phyloP scores from a whole-genome alignment of 2,797 vertebrate species.

The Rousettus madagascariensis region DNA sequence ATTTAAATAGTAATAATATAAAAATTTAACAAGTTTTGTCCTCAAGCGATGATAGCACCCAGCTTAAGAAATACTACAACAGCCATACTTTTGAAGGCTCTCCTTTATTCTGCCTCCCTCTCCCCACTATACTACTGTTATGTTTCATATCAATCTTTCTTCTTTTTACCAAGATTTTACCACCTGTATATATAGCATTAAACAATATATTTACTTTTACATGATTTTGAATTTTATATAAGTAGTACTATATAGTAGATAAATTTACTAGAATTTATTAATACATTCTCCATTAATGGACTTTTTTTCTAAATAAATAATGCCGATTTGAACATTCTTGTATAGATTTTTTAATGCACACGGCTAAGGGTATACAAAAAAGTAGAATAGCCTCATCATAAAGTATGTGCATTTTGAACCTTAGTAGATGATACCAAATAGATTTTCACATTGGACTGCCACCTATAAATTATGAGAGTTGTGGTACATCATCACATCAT shows the following conservation, averaged over 20 bases:
- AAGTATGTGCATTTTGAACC: not conserved
- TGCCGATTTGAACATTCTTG: not conserved
- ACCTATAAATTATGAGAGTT: not conserved
- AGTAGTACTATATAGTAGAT: not conserved
- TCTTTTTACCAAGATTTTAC: not conserved
- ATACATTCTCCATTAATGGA: not conserved
- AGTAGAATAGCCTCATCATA: not conserved
- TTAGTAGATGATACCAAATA: not conserved
- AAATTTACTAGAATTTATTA: not conserved
- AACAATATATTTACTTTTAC: not conserved
- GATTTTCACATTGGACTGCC: not conserved
- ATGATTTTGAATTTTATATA: slow-evolving; percentile 24
- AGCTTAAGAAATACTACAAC: not conserved
- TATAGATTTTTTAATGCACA: not conserved
- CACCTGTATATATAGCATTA: not conserved
- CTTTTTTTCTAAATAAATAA: not conserved
- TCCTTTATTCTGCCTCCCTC: not conserved
- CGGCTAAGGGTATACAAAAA: not conserved
- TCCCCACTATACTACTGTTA: not conserved
- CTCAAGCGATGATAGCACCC: not conserved
- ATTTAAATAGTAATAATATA: not conserved
- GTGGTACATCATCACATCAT: not conserved
- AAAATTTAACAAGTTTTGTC: not conserved
- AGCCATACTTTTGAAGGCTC: not conserved
- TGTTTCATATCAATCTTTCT: not conserved